These are phyloP conservation scores for Albula goreensis DNA, from an alignment of 2,113 vertebrate species.

Conservation along the genomic window DNA sequence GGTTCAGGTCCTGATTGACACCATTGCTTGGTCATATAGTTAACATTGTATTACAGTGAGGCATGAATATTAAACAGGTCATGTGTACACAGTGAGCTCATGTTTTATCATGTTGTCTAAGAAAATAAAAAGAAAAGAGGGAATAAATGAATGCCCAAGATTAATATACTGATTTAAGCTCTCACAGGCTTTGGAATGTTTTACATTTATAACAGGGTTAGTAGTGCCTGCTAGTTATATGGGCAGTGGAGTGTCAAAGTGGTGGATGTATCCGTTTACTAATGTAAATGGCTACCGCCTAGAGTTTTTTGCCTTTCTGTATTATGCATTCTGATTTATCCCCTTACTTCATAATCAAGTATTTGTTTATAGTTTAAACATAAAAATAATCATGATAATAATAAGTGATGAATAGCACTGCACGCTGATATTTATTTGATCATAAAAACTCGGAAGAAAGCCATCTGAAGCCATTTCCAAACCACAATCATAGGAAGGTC, in stretches of 20 bases:
- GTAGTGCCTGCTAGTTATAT: background rate
- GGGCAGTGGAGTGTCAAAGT: background rate
- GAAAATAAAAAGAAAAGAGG: background rate
- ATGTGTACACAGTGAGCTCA: background rate
- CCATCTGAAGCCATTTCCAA: conserved; percentile 58
- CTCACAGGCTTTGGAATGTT: background rate
- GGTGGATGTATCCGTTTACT: conserved; percentile 48
- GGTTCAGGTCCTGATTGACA: background rate
- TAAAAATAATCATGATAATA: conserved; percentile 75
- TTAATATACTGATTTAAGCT: background rate
- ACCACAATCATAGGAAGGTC: conserved; percentile 69
- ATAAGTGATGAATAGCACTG: conserved; percentile 64
- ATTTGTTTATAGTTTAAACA: conserved; percentile 73
- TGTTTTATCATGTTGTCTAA: background rate
- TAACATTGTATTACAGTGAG: background rate
- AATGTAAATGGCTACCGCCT: conserved; percentile 64
- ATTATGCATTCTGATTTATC: conserved; percentile 67
- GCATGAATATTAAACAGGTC: background rate
- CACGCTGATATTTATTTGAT: conserved; percentile 70
- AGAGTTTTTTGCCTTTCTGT: conserved; percentile 46
- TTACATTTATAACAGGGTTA: conserved; percentile 9
- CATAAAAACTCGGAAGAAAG: conserved; percentile 69
- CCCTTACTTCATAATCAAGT: conserved; percentile 68
- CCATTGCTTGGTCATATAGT: background rate
- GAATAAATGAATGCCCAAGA: background rate